Evolutionary conservation across 2,888 invertebrate genomes (phyloP), one percentile per base, ranked within the genome.

Genomic region (Lathronympha strigana): DNA sequence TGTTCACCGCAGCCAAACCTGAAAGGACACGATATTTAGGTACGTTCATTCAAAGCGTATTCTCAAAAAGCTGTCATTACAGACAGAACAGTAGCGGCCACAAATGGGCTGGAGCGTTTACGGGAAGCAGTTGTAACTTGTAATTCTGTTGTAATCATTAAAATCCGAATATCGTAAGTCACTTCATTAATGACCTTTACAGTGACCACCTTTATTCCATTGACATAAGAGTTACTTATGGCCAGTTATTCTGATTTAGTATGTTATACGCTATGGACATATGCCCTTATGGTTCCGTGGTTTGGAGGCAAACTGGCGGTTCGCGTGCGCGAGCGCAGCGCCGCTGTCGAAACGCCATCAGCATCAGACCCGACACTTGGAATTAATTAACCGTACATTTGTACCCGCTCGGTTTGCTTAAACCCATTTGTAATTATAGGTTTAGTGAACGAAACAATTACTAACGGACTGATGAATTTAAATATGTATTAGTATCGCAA

Each of bases 301-400:
- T 45, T 67, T 71, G 72, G 71, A 68, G 67, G 68, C 67, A 81
- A 79, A 81, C 73, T 77, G 70, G 71, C 51, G 62, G 63, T 77
- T 83, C 71, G 83, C 82, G 82, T 84, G 83, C 70, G 72, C 66
- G 21, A 43, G 61, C 72, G 75, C 25, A 43, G 61, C 72, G 75
- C 69, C 67, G 25, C 31, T 66, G 57, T 53, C 62, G 49, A 60
- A 58, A 47, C 49, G 57, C 58, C 50, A 49, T 49, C 63, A 57
- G 64, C 54, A 49, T 49, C 63, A 57, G 64, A 45, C 47, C 38
- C 50, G 36, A 51, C 51, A 36, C 51, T 43, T 36, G 36, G 54
- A 49, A 54, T 66, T 66, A 47, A 66, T 66, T 54, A 66, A 60
- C 38, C 47, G 58, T 15, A 28, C 51, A 50, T 64, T 60, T 45